Conservation (phyloP, 2,113 vertebrate genomes). For the Jaculus jaculus region DNA sequence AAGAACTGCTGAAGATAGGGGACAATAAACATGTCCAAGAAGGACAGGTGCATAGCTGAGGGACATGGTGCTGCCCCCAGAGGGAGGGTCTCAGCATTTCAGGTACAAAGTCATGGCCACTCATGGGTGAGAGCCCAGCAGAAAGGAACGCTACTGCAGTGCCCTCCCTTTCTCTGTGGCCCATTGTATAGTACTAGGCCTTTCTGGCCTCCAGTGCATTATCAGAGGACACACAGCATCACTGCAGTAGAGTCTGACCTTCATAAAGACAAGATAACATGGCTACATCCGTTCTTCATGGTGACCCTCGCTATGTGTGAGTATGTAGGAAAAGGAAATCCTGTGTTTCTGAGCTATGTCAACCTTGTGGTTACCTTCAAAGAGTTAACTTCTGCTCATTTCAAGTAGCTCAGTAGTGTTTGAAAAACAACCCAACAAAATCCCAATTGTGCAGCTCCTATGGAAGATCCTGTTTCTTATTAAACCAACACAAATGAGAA, state of each 20-base stretch:
- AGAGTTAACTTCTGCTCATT: background rate
- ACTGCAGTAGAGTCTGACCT: background rate
- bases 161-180: background rate
- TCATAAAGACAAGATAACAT: background rate
- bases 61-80: background rate
- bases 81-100: background rate
- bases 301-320: background rate
- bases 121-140: background rate
- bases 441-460: background rate
- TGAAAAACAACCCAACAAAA: conserved; percentile 35
- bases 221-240: background rate
- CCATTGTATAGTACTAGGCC: background rate
- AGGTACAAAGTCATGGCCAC: background rate
- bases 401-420: background rate
- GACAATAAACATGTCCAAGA: background rate
- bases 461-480: background rate
- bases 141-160: background rate
- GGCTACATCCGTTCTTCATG: background rate
- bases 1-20: background rate
- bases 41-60: background rate
- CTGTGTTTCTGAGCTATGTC: background rate
- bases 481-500: background rate
- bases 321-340: conserved; percentile 44
- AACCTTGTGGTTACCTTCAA: background rate
- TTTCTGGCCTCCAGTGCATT: background rate